A percentile compares a stretch with the other conserved stretches of the same genome.
Evolutionary conservation across 2,888 invertebrate species (phyloP).

Genomic region (Iselma pallidipennis): DNA sequence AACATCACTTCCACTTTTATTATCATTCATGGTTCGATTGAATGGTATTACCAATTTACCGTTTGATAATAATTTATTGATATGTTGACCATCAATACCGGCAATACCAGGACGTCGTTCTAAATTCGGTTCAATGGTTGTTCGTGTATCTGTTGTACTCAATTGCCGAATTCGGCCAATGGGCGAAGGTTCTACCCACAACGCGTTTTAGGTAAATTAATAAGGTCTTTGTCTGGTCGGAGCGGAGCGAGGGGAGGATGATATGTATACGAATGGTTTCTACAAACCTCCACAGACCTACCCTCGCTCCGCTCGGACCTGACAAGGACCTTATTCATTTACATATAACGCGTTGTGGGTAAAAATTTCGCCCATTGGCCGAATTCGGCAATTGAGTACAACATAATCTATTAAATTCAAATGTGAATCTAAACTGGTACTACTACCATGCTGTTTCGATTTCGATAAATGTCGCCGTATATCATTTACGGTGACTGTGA

Average conservation of each 20-base stretch:
- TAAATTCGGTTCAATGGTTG: slow-evolving; percentile 61
- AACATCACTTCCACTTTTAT: slow-evolving; percentile 49
- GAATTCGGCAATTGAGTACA: no score
- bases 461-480: slow-evolving; percentile 44
- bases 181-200: no score
- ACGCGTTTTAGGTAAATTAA: no score
- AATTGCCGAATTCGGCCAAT: no score
- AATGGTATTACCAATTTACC: slow-evolving; percentile 50
- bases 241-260: no score
- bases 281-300: no score
- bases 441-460: slow-evolving; percentile 60
- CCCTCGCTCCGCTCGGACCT: no score
- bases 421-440: slow-evolving; percentile 82
- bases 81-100: slow-evolving; percentile 57
- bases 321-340: no score
- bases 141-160: slow-evolving; percentile 57
- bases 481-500: slow-evolving; percentile 51
- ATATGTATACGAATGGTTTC: no score
- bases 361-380: no score
- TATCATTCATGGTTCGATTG: slow-evolving; percentile 29
- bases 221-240: no score
- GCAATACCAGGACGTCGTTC: slow-evolving; percentile 58
- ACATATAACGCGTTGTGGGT: no score
- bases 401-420: slow-evolving; percentile 67
- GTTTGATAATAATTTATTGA: slow-evolving; percentile 49